Evolutionary conservation across 2,113 vertebrate genomes (phyloP), one percentile per base, ranked within the genome.

Genomic region (Arvicanthis niloticus): DNA sequence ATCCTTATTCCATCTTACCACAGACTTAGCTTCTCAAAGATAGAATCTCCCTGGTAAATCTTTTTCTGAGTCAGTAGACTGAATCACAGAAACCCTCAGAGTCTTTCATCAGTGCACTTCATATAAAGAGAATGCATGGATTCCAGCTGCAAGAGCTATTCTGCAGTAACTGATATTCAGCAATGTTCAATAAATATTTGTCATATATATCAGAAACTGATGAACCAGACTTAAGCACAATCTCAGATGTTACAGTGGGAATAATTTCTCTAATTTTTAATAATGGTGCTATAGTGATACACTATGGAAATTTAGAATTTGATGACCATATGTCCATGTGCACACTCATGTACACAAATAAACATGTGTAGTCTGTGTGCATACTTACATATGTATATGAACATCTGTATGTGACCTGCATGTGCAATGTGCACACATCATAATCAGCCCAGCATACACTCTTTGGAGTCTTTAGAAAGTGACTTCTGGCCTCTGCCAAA

Each of bases 201-300:
- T 89, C 53, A 40, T 65, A 89, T 92, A 45, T 0, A 88, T 42
- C 75, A 92, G 22, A 70, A 91, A 58, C 26, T 62, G 31, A n/a
- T 48, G 75, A 8, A 76, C 76, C 81, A 37, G 40, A 72, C 72
- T 65, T 70, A 86, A 73, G 75, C 1, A 45, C 84, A 89, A 73
- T 31, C 22, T 89, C 53, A 75, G 21, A 85, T 4, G 80, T 56
- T 73, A 73, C 10, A 68, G 34, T 78, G 51, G 34, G 93, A 53
- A 81, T 85, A 85, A 86, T 34, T 65, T 37, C 26, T 60, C n/a
- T 78, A 53, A 88, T 89, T 95, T 86, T 67, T 70, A 53, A 77
- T 73, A 67, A 75, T 56, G 19, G 37, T 21, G 15, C 4, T 80
- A 34, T 75, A 80, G n/a, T 70, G 0, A 89, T 70, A 88, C 78